A percentile compares a stretch with the other conserved stretches of the same genome.
phyloP scores from a whole-genome alignment of 2,888 invertebrate species.

The Agrenia bidenticulata region DNA sequence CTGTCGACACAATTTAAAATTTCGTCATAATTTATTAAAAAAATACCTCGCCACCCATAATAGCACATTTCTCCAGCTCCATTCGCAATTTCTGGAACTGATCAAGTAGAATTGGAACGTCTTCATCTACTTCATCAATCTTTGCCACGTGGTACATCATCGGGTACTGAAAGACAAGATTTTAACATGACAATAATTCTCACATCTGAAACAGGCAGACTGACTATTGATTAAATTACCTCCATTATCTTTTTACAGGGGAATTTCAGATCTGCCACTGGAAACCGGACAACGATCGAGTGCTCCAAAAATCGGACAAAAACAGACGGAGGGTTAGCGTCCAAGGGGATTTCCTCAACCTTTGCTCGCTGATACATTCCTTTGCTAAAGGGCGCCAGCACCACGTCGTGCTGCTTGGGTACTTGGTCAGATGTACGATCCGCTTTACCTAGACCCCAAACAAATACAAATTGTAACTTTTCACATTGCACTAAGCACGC shows the following conservation, averaged over 20 bases:
- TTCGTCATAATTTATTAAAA: too few relatives aligned
- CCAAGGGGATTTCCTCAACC: background rate
- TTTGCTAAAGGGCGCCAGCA: background rate
- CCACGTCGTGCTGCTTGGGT: background rate
- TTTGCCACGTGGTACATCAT: background rate
- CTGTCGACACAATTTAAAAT: too few relatives aligned
- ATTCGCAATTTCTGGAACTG: background rate
- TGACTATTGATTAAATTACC: too few relatives aligned
- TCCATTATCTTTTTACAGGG: background rate
- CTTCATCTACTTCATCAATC: background rate
- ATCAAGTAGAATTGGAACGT: constrained; percentile 2
- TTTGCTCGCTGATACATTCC: background rate
- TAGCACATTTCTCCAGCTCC: background rate
- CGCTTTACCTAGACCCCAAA: background rate
- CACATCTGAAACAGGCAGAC: background rate
- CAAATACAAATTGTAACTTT: background rate
- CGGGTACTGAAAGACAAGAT: too few relatives aligned
- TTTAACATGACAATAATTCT: too few relatives aligned
- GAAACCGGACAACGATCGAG: background rate
- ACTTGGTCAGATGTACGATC: background rate
- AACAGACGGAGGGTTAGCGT: background rate
- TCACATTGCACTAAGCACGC: background rate
- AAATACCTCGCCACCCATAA: background rate
- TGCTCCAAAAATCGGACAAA: background rate
- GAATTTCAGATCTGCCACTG: background rate